Evolutionary conservation across 2,888 invertebrate species (phyloP).

Genomic region (Stenolophus ochropezus): DNA sequence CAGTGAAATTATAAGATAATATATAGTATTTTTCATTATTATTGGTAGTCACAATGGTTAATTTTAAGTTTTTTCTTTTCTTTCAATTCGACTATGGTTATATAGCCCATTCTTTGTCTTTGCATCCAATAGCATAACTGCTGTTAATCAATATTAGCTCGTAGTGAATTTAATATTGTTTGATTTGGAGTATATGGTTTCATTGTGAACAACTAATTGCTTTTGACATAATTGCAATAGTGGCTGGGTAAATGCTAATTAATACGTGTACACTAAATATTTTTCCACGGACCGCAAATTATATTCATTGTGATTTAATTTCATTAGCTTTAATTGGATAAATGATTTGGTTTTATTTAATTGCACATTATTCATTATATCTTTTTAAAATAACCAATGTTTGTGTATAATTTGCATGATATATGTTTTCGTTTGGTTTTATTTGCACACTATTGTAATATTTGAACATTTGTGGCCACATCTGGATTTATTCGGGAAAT

Average conservation of each 20-base stretch:
- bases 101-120: too few species aligned
- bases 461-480: too few species aligned
- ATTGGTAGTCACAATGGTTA: too few species aligned
- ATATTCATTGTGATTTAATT: background rate
- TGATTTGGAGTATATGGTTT: background rate
- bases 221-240: slow-evolving; percentile 9
- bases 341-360: background rate
- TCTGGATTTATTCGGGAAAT: too few species aligned
- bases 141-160: background rate
- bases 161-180: slow-evolving; percentile 11
- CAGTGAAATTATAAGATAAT: too few species aligned
- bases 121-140: background rate
- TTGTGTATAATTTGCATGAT: background rate
- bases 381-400: background rate
- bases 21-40: too few species aligned
- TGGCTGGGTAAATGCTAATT: slow-evolving; percentile 7
- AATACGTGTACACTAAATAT: background rate
- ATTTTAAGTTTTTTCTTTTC: too few species aligned
- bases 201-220: slow-evolving; percentile 19
- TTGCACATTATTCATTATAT: background rate
- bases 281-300: background rate
- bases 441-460: too few species aligned
- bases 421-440: background rate
- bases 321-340: background rate
- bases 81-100: too few species aligned